Conservation (phyloP, 2,888 invertebrate species). For the Watsonalla binaria region DNA sequence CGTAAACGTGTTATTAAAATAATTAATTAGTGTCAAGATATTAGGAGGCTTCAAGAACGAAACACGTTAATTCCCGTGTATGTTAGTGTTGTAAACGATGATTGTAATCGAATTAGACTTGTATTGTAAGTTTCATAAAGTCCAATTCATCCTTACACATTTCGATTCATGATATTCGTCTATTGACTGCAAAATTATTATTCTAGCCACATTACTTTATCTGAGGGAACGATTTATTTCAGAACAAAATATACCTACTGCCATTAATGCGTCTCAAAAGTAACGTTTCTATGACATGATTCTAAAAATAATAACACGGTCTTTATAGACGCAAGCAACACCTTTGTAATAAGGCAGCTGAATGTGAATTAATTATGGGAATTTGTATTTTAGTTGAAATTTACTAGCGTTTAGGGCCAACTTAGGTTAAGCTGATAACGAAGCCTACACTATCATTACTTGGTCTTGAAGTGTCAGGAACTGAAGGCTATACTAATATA, state of each 20-base stretch:
- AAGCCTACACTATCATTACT: slow-evolving; percentile 41
- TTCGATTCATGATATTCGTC: too few relatives aligned
- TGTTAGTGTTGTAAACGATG: not conserved
- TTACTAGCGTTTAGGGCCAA: slow-evolving; percentile 52
- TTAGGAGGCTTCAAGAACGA: not conserved
- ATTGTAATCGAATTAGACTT: too few relatives aligned
- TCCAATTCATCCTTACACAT: too few relatives aligned
- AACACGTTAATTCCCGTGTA: not conserved
- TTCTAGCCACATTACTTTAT: not conserved
- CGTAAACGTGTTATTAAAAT: not conserved
- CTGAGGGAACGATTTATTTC: not conserved
- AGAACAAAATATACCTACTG: not conserved
- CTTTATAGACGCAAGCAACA: not conserved
- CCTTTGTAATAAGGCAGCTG: not conserved
- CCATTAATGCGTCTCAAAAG: not conserved
- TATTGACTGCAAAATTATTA: not conserved
- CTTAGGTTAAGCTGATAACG: slow-evolving; percentile 48
- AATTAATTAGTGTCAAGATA: not conserved
- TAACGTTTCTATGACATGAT: not conserved
- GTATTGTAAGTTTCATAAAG: too few relatives aligned
- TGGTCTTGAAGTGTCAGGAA: slow-evolving; percentile 39
- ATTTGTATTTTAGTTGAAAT: slow-evolving; percentile 59
- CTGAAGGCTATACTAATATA: slow-evolving; percentile 16
- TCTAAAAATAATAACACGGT: not conserved
- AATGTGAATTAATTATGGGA: slow-evolving; percentile 11